Conservation (phyloP, 1,140 invertebrate species). For the Delia radicum region DNA sequence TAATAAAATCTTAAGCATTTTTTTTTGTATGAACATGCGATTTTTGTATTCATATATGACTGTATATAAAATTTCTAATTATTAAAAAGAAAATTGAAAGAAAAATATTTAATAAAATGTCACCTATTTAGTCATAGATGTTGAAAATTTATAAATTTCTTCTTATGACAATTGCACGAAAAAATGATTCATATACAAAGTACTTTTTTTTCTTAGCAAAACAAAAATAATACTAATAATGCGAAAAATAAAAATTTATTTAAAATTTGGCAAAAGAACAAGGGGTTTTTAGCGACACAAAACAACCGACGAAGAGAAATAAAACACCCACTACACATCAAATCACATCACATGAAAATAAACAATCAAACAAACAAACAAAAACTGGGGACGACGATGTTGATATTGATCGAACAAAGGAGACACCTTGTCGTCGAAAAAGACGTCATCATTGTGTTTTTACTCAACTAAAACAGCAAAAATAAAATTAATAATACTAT, state of each 20-base stretch:
- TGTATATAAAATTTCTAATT: too few relatives aligned
- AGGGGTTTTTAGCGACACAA: neutral
- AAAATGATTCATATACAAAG: constrained; percentile 5
- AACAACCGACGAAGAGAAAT: neutral
- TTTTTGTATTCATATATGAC: too few relatives aligned
- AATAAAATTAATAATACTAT: too few relatives aligned
- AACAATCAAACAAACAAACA: neutral
- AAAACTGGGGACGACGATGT: neutral
- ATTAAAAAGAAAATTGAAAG: neutral
- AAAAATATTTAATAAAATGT: neutral
- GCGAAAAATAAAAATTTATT: neutral
- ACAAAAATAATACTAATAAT: neutral
- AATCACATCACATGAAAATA: neutral
- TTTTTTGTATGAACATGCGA: too few relatives aligned
- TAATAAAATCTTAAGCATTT: too few relatives aligned
- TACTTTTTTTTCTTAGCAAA: neutral
- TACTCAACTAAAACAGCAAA: too few relatives aligned
- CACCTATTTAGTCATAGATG: neutral
- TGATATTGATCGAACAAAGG: neutral
- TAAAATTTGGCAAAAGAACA: neutral
- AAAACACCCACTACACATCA: neutral
- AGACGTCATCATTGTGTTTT: neutral
- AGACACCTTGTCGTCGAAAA: neutral
- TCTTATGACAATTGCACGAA: neutral
- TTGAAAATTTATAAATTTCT: neutral